A percentile compares a stretch with the other conserved stretches of the same genome.
These are phyloP conservation scores for Petrocephalus schoutedeni DNA, from an alignment of 2,797 vertebrate genomes.

Conservation along the genomic window DNA sequence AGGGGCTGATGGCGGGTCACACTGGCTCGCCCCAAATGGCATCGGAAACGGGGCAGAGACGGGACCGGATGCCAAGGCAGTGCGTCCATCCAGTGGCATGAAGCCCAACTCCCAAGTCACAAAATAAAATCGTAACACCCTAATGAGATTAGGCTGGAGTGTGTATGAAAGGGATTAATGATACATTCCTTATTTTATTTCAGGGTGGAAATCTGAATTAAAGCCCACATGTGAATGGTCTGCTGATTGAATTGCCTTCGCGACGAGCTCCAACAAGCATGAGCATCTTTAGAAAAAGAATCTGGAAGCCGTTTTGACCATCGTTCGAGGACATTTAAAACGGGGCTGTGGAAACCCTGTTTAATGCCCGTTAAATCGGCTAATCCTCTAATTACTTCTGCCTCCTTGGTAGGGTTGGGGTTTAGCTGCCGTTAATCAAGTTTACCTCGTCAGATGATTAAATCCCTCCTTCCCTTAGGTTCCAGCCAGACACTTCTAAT, in stretches of 20 bases:
- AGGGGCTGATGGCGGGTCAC: background rate
- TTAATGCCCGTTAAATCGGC: constrained; percentile 3
- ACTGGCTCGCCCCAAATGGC: background rate
- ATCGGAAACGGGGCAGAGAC: background rate
- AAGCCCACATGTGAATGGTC: constrained; percentile 5
- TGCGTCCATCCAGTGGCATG: background rate
- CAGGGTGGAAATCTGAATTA: constrained; percentile 21
- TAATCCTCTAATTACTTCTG: background rate
- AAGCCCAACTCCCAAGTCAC: background rate
- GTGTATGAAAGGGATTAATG: constrained; percentile 18
- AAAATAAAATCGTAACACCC: background rate
- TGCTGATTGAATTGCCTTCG: constrained; percentile 27
- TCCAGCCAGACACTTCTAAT: background rate
- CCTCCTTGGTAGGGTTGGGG: background rate
- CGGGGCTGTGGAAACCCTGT: constrained; percentile 10
- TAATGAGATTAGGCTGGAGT: background rate
- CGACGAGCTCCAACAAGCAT: constrained; percentile 22
- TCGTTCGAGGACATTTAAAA: constrained; percentile 27
- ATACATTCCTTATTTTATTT: constrained; percentile 16
- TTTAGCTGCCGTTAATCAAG: background rate
- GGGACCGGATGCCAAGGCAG: background rate
- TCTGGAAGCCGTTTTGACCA: background rate
- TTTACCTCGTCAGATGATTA: background rate
- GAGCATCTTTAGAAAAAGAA: constrained; percentile 18
- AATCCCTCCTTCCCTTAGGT: background rate